Evolutionary conservation across 2,113 vertebrate genomes (phyloP).

Genomic region (Stigmatopora nigra): DNA sequence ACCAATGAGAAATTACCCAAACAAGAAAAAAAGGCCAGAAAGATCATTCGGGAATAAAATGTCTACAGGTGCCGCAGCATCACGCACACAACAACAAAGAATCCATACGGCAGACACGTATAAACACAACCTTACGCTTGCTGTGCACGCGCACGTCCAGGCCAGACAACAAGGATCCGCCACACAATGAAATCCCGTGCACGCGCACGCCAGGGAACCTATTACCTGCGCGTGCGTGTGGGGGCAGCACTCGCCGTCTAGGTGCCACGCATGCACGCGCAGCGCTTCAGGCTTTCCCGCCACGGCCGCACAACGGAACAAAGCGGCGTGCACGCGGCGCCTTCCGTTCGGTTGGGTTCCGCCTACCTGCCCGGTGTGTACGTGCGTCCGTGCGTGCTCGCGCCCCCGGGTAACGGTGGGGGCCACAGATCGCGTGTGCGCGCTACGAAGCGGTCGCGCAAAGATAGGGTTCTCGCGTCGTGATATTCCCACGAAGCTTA

Average conservation of each 20-base stretch:
- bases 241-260: background rate
- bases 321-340: conserved; percentile 7
- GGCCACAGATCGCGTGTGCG: background rate
- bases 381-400: background rate
- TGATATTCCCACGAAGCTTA: background rate
- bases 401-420: background rate
- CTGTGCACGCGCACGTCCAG: background rate
- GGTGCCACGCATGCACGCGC: background rate
- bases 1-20: background rate
- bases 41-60: background rate
- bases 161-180: background rate
- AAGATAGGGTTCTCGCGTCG: background rate
- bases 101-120: background rate
- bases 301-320: conserved; percentile 2
- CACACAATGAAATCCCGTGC: background rate
- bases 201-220: background rate
- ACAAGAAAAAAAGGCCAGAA: background rate
- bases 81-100: background rate
- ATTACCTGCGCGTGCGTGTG: conserved; percentile 1
- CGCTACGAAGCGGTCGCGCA: background rate
- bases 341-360: background rate
- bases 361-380: background rate
- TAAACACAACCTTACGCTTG: conserved; percentile 1
- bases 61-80: background rate
- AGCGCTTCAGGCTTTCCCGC: background rate